These are phyloP conservation scores for Caenorhabditis zanzibari DNA, from an alignment of 2,888 invertebrate genomes.

Conservation along the genomic window DNA sequence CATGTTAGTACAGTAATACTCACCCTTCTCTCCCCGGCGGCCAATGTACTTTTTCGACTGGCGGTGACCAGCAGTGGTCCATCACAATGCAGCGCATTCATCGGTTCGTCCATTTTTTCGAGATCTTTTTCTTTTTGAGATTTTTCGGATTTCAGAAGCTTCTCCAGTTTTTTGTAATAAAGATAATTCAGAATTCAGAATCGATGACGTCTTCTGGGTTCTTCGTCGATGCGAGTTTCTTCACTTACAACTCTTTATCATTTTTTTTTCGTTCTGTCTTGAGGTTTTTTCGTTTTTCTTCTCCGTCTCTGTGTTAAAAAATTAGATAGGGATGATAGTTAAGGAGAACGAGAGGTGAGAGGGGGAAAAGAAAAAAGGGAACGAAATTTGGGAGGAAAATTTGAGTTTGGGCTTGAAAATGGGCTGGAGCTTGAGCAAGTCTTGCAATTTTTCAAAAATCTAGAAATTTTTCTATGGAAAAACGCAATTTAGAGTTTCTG, in stretches of 20 bases:
- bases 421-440: no score
- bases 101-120: constrained; percentile 59
- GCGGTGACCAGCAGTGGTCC: constrained; percentile 52
- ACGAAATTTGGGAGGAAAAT: neutral
- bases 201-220: neutral
- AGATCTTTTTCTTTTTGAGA: neutral
- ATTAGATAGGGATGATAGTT: neutral
- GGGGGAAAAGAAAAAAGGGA: neutral
- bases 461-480: no score
- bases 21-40: neutral
- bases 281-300: neutral
- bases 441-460: no score
- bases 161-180: neutral
- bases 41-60: constrained; percentile 45
- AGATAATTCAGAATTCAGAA: neutral
- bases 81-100: constrained; percentile 54
- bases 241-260: constrained; percentile 38
- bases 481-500: no score
- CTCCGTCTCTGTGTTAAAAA: constrained; percentile 7
- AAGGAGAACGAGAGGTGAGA: neutral
- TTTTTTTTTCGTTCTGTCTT: neutral
- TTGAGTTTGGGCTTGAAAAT: neutral
- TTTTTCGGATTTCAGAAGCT: neutral
- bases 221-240: neutral
- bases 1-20: neutral